These are phyloP conservation scores for Poecilia wingei DNA, from an alignment of 2,797 vertebrate genomes.

Conservation along the genomic window DNA sequence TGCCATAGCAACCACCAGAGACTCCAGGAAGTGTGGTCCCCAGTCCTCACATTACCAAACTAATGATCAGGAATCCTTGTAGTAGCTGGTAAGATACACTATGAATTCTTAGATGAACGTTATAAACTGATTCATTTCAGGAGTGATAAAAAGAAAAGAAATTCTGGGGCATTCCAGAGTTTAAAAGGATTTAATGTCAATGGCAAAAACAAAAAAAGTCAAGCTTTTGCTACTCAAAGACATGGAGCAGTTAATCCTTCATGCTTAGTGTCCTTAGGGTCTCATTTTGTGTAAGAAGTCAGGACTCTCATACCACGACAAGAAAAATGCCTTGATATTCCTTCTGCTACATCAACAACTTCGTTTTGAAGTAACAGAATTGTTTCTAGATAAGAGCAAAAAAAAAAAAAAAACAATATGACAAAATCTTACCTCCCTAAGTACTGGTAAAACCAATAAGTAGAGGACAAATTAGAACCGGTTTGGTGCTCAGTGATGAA, in stretches of 20 bases:
- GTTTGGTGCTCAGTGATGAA: neutral
- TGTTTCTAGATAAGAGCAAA: no score
- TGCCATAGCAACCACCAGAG: constrained; percentile 36
- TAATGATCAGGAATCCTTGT: neutral
- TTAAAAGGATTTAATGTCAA: neutral
- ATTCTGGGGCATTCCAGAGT: neutral
- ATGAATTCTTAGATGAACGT: neutral
- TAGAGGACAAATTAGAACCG: no score
- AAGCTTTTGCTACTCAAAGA: neutral
- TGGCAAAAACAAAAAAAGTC: neutral
- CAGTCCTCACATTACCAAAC: neutral
- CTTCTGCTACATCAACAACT: no score
- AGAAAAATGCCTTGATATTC: neutral
- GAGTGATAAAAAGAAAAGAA: neutral
- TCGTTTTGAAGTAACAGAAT: no score
- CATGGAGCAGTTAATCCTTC: neutral
- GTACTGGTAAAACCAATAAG: no score
- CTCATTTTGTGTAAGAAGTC: neutral
- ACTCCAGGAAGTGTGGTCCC: constrained; percentile 11
- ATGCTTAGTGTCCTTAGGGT: neutral
- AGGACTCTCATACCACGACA: neutral
- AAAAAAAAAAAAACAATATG: no score
- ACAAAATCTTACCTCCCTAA: no score
- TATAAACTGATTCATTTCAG: neutral
- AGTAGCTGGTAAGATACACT: no score